A percentile compares a stretch with the other conserved stretches of the same genome.
Evolutionary conservation across 2,113 vertebrate genomes (phyloP).

Genomic region (Notarius lentiginosus): DNA sequence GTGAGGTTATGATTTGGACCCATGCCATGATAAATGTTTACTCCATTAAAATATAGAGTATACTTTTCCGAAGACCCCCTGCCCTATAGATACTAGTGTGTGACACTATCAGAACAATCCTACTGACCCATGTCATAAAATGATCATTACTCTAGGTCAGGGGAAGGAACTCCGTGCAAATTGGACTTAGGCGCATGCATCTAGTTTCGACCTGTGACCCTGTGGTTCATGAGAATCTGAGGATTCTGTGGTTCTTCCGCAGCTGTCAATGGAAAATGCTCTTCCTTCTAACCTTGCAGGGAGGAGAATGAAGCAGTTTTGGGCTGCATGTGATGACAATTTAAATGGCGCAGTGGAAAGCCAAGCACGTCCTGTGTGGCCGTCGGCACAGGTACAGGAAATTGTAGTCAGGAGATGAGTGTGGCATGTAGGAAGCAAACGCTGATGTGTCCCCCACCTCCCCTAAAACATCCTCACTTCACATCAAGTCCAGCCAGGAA

Average conservation of each 20-base stretch:
- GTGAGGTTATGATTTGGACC: constrained; percentile 28
- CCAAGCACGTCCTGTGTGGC: constrained; percentile 65
- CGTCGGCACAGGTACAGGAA: constrained; percentile 72
- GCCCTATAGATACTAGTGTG: neutral
- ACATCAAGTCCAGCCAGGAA: constrained; percentile 70
- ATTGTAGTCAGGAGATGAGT: constrained; percentile 66
- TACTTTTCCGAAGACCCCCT: neutral
- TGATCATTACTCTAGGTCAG: neutral
- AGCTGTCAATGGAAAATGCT: constrained; percentile 32
- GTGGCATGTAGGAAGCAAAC: constrained; percentile 70
- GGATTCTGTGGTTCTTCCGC: neutral
- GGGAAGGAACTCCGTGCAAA: constrained; percentile 26
- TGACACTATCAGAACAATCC: neutral
- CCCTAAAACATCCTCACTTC: constrained; percentile 66
- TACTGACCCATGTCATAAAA: constrained; percentile 30
- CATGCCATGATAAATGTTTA: neutral
- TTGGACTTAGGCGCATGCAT: neutral
- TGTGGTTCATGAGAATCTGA: constrained; percentile 24
- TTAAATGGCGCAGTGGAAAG: constrained; percentile 63
- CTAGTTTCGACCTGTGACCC: neutral
- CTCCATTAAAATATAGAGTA: neutral
- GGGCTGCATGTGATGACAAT: constrained; percentile 65
- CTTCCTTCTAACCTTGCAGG: constrained; percentile 22
- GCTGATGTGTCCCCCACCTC: constrained; percentile 65
- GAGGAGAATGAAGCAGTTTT: constrained; percentile 56